These are phyloP conservation scores for Temnothorax nylanderi DNA, from an alignment of 1,140 invertebrate species.

Conservation along the genomic window DNA sequence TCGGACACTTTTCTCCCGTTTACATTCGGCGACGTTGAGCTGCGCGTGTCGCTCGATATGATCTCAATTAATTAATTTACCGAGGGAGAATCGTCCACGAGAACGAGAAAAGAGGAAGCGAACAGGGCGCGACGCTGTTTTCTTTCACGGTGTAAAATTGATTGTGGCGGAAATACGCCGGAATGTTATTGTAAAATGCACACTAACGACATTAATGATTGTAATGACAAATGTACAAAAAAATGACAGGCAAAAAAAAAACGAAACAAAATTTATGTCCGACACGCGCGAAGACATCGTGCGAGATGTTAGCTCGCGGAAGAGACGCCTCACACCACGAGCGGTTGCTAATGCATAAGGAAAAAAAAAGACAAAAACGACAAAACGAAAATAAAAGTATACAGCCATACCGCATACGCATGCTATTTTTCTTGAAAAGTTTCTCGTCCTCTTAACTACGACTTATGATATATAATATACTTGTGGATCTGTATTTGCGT, in stretches of 20 bases:
- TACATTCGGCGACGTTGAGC: constrained; percentile 5
- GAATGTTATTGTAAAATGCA: constrained; percentile 74
- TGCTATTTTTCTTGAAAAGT: constrained; percentile 54
- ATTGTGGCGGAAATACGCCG: constrained; percentile 20
- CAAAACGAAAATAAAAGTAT: constrained; percentile 61
- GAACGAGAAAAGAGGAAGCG: constrained; percentile 31
- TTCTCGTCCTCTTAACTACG: constrained; percentile 15
- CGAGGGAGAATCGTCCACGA: constrained; percentile 27
- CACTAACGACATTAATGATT: constrained; percentile 68
- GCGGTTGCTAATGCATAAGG: constrained; percentile 37
- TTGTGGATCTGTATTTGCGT: constrained; percentile 13
- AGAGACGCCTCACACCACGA: constrained; percentile 24
- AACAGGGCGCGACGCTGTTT: constrained; percentile 31
- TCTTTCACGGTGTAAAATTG: constrained; percentile 40
- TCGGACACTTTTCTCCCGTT: neutral
- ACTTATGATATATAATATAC: neutral
- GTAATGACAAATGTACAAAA: constrained; percentile 65
- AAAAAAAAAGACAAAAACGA: constrained; percentile 48
- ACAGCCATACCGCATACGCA: constrained; percentile 47
- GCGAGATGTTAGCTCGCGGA: constrained; percentile 50
- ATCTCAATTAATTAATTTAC: constrained; percentile 40
- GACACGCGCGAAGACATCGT: constrained; percentile 19
- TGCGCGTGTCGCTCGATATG: neutral
- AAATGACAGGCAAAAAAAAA: constrained; percentile 34
- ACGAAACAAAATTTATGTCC: neutral